Conservation (phyloP, 2,113 vertebrate genomes). For the Antechinus flavipes region DNA sequence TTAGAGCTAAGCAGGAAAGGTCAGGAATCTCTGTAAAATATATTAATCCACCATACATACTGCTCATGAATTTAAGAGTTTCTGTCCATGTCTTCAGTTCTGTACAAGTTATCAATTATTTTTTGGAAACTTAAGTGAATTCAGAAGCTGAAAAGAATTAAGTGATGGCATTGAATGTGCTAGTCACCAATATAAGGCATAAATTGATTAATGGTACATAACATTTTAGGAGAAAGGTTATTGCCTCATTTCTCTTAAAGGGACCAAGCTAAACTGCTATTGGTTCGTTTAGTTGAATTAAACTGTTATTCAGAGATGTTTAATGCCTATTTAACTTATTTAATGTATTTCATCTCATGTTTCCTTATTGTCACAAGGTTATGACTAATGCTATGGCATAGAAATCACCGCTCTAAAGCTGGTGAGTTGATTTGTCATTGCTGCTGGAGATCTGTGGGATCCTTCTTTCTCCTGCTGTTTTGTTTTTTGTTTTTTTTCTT, state of each 20-base stretch:
- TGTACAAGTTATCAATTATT: constrained; percentile 60
- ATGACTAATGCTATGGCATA: constrained; percentile 68
- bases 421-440: constrained; percentile 79
- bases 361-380: constrained; percentile 81
- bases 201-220: background rate
- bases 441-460: constrained; percentile 83
- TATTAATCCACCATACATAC: constrained; percentile 47
- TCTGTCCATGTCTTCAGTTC: constrained; percentile 75
- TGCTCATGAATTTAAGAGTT: constrained; percentile 70
- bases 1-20: constrained; percentile 69
- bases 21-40: constrained; percentile 77
- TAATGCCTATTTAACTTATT: constrained; percentile 87
- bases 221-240: constrained; percentile 48
- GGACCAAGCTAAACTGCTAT: constrained; percentile 84
- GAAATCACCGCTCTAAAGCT: constrained; percentile 65
- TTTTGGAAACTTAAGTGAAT: constrained; percentile 61
- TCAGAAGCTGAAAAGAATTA: constrained; percentile 59
- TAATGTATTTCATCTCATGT: constrained; percentile 89
- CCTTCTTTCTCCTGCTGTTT: constrained; percentile 78
- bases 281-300: constrained; percentile 79
- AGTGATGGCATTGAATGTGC: constrained; percentile 53
- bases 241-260: constrained; percentile 81
- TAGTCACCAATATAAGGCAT: constrained; percentile 32
- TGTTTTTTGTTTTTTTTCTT: background rate
- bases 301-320: constrained; percentile 81